These are phyloP conservation scores for Zophobas atratus DNA, from an alignment of 1,140 invertebrate genomes.

Conservation along the genomic window DNA sequence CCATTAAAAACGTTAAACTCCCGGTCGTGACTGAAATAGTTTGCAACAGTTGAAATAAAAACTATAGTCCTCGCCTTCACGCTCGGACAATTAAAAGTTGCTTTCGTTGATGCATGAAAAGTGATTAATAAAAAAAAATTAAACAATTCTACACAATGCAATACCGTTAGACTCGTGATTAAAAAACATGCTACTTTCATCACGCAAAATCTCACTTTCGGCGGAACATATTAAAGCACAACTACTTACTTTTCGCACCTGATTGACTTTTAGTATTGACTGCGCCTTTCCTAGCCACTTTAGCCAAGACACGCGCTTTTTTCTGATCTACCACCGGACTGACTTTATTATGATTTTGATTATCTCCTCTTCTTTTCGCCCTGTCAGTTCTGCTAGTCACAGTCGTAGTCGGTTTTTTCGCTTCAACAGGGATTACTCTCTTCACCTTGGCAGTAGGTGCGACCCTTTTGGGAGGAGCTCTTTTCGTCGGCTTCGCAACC, in stretches of 20 bases:
- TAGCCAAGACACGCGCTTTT: conserved; percentile 66
- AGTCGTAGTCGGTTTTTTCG: conserved; percentile 34
- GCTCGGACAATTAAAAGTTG: too few relatives aligned
- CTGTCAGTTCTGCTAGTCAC: conserved; percentile 47
- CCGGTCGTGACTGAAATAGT: too few relatives aligned
- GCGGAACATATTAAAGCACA: background rate
- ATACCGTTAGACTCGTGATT: too few relatives aligned
- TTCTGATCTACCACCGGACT: conserved; percentile 65
- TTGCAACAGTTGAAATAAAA: too few relatives aligned
- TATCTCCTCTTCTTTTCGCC: conserved; percentile 49
- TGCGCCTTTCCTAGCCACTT: conserved; percentile 62
- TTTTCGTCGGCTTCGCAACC: conserved; percentile 48
- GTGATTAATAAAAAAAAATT: too few relatives aligned
- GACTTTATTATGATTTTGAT: conserved; percentile 52
- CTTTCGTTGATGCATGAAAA: too few relatives aligned
- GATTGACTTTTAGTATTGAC: conserved; percentile 41
- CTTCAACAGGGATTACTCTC: conserved; percentile 37
- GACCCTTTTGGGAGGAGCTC: conserved; percentile 13
- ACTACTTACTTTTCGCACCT: conserved; percentile 51
- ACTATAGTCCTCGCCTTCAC: too few relatives aligned
- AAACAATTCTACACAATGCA: too few relatives aligned
- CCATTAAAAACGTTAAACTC: too few relatives aligned
- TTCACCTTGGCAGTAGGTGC: conserved; percentile 26
- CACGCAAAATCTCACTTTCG: too few relatives aligned
- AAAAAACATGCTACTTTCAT: conserved; percentile 11